Evolutionary conservation across 2,113 vertebrate species (phyloP).

Genomic region (Phaethornis superciliosus): DNA sequence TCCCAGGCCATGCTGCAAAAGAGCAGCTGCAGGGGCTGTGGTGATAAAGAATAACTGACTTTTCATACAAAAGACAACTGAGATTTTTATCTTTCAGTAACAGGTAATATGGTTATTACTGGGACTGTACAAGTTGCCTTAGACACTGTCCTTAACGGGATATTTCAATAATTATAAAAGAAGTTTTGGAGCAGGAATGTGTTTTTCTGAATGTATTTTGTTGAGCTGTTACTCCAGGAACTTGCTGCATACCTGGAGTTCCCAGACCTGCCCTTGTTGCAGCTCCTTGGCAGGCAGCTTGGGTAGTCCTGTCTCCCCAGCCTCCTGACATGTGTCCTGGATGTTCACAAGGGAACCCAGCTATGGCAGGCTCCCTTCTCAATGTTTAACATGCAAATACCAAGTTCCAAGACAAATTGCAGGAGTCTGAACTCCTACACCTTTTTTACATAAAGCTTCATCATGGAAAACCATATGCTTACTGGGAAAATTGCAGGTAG

Average conservation of each 20-base stretch:
- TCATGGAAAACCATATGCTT: background rate
- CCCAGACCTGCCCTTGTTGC: background rate
- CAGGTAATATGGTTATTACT: background rate
- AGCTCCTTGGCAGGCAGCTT: background rate
- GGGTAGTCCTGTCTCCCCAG: background rate
- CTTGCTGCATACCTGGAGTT: background rate
- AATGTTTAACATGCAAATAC: background rate
- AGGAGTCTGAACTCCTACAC: background rate
- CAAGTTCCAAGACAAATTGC: background rate
- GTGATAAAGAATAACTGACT: background rate
- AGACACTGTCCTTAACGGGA: background rate
- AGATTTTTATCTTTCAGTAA: background rate
- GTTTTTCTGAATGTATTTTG: background rate
- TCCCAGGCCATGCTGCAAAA: background rate
- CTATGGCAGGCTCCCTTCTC: background rate
- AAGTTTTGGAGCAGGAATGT: background rate
- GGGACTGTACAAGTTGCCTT: background rate
- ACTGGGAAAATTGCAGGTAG: background rate
- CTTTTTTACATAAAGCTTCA: background rate
- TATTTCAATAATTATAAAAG: background rate
- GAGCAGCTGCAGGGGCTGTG: rapidly evolving
- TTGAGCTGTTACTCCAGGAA: background rate
- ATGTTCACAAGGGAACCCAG: background rate
- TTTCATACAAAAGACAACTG: background rate
- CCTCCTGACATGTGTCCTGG: background rate